These are phyloP conservation scores for Idaea dimidiata DNA, from an alignment of 2,888 invertebrate species.

Conservation along the genomic window DNA sequence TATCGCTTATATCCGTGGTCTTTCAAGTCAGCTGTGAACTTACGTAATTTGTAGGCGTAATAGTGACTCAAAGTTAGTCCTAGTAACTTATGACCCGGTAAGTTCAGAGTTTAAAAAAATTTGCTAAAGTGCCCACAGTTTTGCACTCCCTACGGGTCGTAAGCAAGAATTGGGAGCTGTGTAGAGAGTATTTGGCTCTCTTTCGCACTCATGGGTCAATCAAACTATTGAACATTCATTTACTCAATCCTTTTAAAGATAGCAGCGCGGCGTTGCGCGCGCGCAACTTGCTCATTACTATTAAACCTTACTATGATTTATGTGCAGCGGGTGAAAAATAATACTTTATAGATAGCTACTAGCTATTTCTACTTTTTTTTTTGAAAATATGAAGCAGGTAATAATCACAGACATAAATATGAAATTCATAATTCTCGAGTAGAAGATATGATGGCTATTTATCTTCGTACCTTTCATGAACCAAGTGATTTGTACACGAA, in stretches of 20 bases:
- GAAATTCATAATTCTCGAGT: constrained; percentile 8
- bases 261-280: too few relatives aligned
- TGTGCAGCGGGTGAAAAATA: too few relatives aligned
- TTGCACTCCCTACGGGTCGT: too few relatives aligned
- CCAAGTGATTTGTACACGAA: constrained; percentile 40
- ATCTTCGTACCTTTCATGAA: constrained; percentile 40
- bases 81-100: constrained; percentile 16
- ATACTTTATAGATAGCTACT: too few relatives aligned
- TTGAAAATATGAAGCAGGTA: constrained; percentile 17
- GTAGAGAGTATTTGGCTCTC: too few relatives aligned
- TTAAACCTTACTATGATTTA: too few relatives aligned
- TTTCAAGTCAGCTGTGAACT: constrained; percentile 38
- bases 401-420: neutral
- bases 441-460: constrained; percentile 21
- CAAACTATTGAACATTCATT: too few relatives aligned
- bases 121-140: neutral
- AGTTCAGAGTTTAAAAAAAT: neutral
- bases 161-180: too few relatives aligned
- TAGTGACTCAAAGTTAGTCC: constrained; percentile 8
- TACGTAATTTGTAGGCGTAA: constrained; percentile 3
- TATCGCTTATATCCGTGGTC: constrained; percentile 29
- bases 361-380: neutral
- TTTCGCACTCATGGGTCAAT: too few relatives aligned
- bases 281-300: too few relatives aligned
- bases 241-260: too few relatives aligned